Base-by-base conservation (phyloP, 1,140 invertebrate genomes). In the Medauroidea extradentata region DNA sequence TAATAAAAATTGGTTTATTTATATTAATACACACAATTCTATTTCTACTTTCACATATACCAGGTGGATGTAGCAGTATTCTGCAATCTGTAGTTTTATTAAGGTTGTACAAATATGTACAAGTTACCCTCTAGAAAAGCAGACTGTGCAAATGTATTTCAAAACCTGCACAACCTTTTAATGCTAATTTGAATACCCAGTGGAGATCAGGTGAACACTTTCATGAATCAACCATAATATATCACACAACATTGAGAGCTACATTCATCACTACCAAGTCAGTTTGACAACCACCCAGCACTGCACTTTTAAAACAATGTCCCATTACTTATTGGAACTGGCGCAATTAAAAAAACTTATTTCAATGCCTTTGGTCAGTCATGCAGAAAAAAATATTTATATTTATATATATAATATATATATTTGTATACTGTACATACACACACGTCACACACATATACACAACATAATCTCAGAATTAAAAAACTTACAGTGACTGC, bases 351-450 rank as follows among this genome's bases (percentile, higher is more conserved):
- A n/a, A 29, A 18, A 51, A 29, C 25, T 18, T 51, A 18, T 4
- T 29, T 51, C 18, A n/a, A 29, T 51, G 49, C 25, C 24, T 51
- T 51, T 29, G 13, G 49, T 51, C 49, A 51, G 24, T 51, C 49
- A 51, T 51, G 49, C 49, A 51, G 49, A 51, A 51, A 29, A 51
- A 29, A 51, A 29, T 23, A 25, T 21, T 24, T 50, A 50, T 23
- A 21, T 23, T 34, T 34, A 34, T 34, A 34, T 34, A 46, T 46
- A 46, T 24, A 50, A 34, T 50, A 50, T 50, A 50, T 51, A 25
- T 29, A 51, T 51, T 29, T 51, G 38, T 51, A 23, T 29, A 23
- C 38, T 51, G 16, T 51, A 51, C 19, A 51, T 34, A 51, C 49
- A 29, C 25, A 19, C 25, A 51, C 23, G 38, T 29, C 49, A 51